Percentiles rank a stretch among this genome's conserved stretches.
Conservation (phyloP, 2,888 invertebrate species). For the Argynnis bischoffii region DNA sequence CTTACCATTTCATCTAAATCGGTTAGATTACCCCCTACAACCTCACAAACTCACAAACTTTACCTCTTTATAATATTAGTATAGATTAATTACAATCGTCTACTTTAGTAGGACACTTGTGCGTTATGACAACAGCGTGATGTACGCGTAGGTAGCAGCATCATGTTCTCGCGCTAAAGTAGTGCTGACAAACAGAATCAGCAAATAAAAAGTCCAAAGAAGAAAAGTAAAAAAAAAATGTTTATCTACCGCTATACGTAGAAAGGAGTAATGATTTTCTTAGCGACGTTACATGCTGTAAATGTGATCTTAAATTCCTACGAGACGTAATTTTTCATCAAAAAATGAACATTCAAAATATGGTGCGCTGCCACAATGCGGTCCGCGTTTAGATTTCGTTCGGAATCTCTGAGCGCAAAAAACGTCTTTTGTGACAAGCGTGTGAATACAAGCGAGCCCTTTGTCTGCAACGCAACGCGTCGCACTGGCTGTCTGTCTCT, state of each 20-base stretch:
- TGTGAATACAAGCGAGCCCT: constrained; percentile 68
- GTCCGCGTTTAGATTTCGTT: constrained; percentile 70
- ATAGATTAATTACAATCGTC: constrained; percentile 73
- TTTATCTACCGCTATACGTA: constrained; percentile 41
- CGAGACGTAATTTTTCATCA: constrained; percentile 37
- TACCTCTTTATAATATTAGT: too few species aligned
- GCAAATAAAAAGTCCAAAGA: too few species aligned
- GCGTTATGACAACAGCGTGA: too few species aligned
- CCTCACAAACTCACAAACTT: too few species aligned
- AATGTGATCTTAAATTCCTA: background rate
- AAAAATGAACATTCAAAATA: constrained; percentile 47
- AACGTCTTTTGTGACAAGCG: constrained; percentile 68
- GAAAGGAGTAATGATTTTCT: constrained; percentile 33
- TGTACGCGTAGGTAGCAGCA: too few species aligned
- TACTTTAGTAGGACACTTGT: constrained; percentile 32
- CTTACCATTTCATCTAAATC: too few species aligned
- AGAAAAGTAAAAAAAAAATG: too few species aligned
- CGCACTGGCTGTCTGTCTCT: too few species aligned
- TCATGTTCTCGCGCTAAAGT: too few species aligned
- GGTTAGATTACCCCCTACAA: too few species aligned
- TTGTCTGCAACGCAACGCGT: constrained; percentile 53
- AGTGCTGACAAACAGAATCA: too few species aligned
- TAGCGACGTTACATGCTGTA: background rate
- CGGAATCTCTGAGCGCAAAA: constrained; percentile 61
- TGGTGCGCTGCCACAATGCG: constrained; percentile 64